Percentiles rank a stretch among this genome's conserved stretches.
These are phyloP conservation scores for Leptinotarsa juncta DNA, from an alignment of 2,888 invertebrate genomes.

Conservation along the genomic window DNA sequence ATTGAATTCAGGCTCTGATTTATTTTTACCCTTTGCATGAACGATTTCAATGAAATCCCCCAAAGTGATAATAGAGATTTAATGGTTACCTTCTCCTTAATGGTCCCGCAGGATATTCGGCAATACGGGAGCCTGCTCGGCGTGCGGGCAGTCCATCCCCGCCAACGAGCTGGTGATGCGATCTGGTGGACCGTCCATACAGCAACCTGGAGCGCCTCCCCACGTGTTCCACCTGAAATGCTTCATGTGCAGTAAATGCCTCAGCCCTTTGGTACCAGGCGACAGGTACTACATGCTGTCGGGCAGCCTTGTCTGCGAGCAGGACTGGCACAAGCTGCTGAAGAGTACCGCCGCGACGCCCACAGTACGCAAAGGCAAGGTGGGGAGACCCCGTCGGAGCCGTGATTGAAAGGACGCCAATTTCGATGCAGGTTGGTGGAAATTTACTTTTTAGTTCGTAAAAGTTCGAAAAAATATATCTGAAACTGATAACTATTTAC, in stretches of 20 bases:
- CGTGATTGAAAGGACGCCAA: slow-evolving; percentile 79
- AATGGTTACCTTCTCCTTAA: slow-evolving; percentile 59
- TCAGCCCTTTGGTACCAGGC: slow-evolving; percentile 87
- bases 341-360: slow-evolving; percentile 78
- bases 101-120: slow-evolving; percentile 86
- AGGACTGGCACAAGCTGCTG: slow-evolving; percentile 94
- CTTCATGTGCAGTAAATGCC: slow-evolving; percentile 95
- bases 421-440: slow-evolving; percentile 52
- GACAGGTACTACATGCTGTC: slow-evolving; percentile 91
- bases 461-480: not conserved
- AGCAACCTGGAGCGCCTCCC: slow-evolving; percentile 71
- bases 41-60: not conserved
- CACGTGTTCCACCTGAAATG: slow-evolving; percentile 95
- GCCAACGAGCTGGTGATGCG: slow-evolving; percentile 95
- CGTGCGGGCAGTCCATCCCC: slow-evolving; percentile 92
- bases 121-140: slow-evolving; percentile 88
- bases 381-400: slow-evolving; percentile 88
- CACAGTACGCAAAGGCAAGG: slow-evolving; percentile 87
- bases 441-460: not conserved
- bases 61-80: slow-evolving; percentile 53
- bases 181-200: slow-evolving; percentile 72
- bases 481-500: too few species aligned
- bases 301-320: slow-evolving; percentile 92
- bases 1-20: too few species aligned
- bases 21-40: not conserved